Evolutionary conservation across 2,888 invertebrate genomes (phyloP), one percentile per base, ranked within the genome.

Genomic region (Sylvicola cinctus): DNA sequence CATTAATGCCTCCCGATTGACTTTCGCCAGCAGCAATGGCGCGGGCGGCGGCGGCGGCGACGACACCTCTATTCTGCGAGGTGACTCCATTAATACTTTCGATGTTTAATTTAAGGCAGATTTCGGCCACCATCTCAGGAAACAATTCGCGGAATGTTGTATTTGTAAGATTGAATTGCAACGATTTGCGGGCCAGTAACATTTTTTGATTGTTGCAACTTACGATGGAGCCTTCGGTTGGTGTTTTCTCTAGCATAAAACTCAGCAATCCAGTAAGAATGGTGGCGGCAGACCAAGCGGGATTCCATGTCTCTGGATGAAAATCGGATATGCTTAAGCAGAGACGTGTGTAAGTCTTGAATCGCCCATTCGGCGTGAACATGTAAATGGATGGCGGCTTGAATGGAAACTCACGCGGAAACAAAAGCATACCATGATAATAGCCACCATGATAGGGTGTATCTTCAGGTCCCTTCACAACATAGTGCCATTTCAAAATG

Each of bases 281-380:
- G 0, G 96, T 95, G 1, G 91, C 87, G 30, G 96, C 96, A 41
- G 80, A 81, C 96, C 96, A 98, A 2, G 95, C 90, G 12, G 98
- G 98, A 61, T 98, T 99, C 98, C 98, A 99, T 3, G 93, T 91
- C 54, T 98, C 96, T 2, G 58, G 58, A 46, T 58, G 58, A 41
- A 55, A 58, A 42, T 58, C 58, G 45, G 67, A 67, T 54, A 76
- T 98, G 44, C 93, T 95, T 43, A 99, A 70, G 61, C 98, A 99
- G 40, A 98, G 63, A 49, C 85, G 68, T 7, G 81, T 84, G 52
- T 88, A 85, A 2, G 80, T 80, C 57, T 78, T 81, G 51, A 90
- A 88, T 46, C 85, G 68, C 35, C 98, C 98, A 57, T 88, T 96
- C 6, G 98, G 98, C n/a, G 98, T 99, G 37, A 87, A 75, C 88